Evolutionary conservation across 1,140 invertebrate genomes (phyloP).

Genomic region (Bombus sibiricus): DNA sequence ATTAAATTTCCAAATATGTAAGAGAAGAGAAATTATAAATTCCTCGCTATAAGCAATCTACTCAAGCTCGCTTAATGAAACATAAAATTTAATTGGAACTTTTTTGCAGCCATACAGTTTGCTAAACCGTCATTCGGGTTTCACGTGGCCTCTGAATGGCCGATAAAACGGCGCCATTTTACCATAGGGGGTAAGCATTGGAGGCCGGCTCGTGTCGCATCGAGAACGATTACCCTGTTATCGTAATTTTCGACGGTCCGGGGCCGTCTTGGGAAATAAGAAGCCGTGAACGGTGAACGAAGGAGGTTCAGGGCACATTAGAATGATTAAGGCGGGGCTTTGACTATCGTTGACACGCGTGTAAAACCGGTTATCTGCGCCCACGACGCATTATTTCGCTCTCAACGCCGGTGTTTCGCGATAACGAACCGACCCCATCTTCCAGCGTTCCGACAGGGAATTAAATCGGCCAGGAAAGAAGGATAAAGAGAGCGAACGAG

Average conservation of each 20-base stretch:
- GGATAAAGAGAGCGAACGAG: background rate
- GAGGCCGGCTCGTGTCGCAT: conserved; percentile 19
- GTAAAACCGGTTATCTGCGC: conserved; percentile 55
- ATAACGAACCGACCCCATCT: conserved; percentile 43
- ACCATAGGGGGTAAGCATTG: background rate
- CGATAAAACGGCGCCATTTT: background rate
- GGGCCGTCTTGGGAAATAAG: conserved; percentile 15
- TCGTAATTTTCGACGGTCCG: conserved; percentile 25
- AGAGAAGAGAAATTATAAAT: background rate
- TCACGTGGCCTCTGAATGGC: background rate
- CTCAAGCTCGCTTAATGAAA: background rate
- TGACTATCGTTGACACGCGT: conserved; percentile 53
- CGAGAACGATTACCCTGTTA: conserved; percentile 33
- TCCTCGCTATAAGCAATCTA: background rate
- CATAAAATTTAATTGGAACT: background rate
- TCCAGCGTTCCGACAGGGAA: background rate
- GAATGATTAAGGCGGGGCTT: conserved; percentile 51
- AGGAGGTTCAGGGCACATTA: background rate
- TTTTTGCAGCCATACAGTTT: background rate
- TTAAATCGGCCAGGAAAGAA: background rate
- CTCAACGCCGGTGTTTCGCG: conserved; percentile 51
- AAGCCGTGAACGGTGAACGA: background rate
- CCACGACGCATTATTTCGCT: conserved; percentile 51
- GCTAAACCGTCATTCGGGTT: background rate
- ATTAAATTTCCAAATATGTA: background rate